Conservation (phyloP, 2,888 invertebrate species). For the Eupeodes luniger region DNA sequence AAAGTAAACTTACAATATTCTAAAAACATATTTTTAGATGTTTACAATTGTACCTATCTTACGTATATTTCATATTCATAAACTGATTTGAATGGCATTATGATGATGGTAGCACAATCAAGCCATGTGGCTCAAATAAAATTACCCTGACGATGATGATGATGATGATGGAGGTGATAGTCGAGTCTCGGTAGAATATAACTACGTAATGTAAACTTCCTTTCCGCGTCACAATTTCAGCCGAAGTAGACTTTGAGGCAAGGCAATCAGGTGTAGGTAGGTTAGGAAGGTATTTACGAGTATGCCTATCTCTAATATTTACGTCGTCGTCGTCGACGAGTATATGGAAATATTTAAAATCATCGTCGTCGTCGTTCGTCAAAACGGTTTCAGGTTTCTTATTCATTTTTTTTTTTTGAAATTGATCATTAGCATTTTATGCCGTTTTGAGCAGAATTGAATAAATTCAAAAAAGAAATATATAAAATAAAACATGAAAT, state of each 20-base stretch:
- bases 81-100: conserved; percentile 17
- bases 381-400: conserved; percentile 1
- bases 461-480: conserved; percentile 33
- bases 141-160: neutral
- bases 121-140: conserved; percentile 27
- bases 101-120: neutral
- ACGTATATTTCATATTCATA: neutral
- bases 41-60: neutral
- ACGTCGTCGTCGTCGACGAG: neutral
- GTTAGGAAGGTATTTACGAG: no score
- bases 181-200: neutral
- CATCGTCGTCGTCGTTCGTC: neutral
- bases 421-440: conserved; percentile 23
- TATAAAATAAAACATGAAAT: neutral
- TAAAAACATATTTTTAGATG: conserved; percentile 8
- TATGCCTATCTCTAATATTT: neutral
- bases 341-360: neutral
- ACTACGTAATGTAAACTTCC: neutral
- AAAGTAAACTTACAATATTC: conserved; percentile 10
- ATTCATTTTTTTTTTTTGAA: neutral
- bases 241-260: conserved; percentile 17
- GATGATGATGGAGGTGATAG: neutral
- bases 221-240: neutral
- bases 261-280: neutral
- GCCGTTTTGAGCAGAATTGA: neutral